phyloP scores from a whole-genome alignment of 2,113 vertebrate genomes.

The Mellivora capensis region DNA sequence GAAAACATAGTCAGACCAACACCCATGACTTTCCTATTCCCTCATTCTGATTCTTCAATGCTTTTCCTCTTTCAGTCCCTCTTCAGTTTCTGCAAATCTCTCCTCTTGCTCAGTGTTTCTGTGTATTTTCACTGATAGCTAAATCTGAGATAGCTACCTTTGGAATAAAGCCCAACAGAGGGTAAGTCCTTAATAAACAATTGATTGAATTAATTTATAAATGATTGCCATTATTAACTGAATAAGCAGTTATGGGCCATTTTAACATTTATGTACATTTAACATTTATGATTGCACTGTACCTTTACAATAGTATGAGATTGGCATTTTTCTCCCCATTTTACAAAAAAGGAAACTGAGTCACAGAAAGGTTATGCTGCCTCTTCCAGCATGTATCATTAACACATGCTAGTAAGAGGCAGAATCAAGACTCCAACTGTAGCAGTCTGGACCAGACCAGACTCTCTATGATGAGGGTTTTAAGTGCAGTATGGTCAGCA shows the following conservation, averaged over 20 bases:
- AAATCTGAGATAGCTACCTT: neutral
- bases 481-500: neutral
- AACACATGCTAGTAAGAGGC: neutral
- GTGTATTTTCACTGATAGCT: neutral
- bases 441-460: neutral
- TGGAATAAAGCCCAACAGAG: neutral
- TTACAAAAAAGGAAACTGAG: conserved; percentile 16
- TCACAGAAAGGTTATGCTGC: neutral
- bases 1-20: neutral
- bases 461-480: neutral
- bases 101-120: neutral
- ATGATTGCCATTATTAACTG: neutral
- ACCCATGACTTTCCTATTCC: neutral
- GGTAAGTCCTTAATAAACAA: neutral
- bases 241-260: neutral
- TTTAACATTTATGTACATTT: neutral
- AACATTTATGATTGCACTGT: neutral
- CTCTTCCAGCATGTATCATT: neutral
- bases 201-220: neutral
- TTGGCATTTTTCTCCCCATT: neutral
- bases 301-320: neutral
- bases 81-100: neutral
- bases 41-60: neutral
- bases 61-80: neutral
- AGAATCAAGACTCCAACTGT: neutral